These are phyloP conservation scores for Oncorhynchus nerka DNA, from an alignment of 2,113 vertebrate genomes.

Conservation along the genomic window DNA sequence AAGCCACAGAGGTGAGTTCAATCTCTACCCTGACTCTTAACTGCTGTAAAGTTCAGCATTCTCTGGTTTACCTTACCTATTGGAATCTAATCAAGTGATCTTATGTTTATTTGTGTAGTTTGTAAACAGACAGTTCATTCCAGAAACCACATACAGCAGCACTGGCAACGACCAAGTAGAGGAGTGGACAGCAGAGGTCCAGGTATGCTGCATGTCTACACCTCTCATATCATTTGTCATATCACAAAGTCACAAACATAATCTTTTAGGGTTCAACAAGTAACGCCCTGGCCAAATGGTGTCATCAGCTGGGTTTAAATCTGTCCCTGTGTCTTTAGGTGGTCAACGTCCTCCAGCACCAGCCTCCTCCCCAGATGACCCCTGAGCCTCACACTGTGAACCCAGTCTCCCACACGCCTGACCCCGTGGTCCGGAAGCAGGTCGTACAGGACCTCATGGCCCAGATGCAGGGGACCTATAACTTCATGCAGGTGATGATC, in stretches of 20 bases:
- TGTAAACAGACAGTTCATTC: constrained; percentile 98
- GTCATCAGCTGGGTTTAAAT: background rate
- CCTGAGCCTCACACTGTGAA: constrained; percentile 73
- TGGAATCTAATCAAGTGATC: constrained; percentile 17
- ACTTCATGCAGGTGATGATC: constrained; percentile 93
- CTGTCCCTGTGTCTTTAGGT: constrained; percentile 46
- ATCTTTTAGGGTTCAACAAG: background rate
- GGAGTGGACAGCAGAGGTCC: constrained; percentile 91
- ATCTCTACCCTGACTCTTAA: background rate
- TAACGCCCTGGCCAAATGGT: background rate
- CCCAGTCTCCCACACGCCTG: constrained; percentile 76
- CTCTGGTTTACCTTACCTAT: background rate
- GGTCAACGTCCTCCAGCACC: constrained; percentile 67
- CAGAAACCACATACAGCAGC: constrained; percentile 88
- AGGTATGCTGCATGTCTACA: constrained; percentile 74
- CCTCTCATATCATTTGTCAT: too few species aligned
- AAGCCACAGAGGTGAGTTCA: constrained; percentile 88
- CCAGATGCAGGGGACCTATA: constrained; percentile 97
- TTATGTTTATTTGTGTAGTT: constrained; percentile 82
- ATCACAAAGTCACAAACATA: background rate
- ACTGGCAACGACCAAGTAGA: constrained; percentile 90
- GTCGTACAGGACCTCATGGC: constrained; percentile 98
- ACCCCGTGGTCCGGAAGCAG: constrained; percentile 92
- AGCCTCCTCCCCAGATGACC: constrained; percentile 56
- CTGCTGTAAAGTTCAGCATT: background rate